phyloP scores from a whole-genome alignment of 1,140 invertebrate genomes.

The Chlorops oryzae region DNA sequence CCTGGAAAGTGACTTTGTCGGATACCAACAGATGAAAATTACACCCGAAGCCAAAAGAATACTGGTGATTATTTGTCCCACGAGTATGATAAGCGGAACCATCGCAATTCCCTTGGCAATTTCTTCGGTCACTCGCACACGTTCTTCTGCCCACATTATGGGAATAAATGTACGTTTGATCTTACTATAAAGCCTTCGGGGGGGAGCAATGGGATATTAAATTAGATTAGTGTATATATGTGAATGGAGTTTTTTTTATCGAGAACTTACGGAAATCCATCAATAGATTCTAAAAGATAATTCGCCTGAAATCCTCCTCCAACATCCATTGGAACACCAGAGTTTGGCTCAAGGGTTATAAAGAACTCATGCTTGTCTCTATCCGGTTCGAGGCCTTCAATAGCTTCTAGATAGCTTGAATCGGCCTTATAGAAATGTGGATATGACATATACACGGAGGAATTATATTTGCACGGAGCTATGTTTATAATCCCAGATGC shows the following conservation, averaged over 20 bases:
- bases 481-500: conserved; percentile 64
- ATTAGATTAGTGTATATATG: too few species aligned
- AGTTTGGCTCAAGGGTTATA: conserved; percentile 66
- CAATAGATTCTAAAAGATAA: conserved; percentile 60
- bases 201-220: neutral
- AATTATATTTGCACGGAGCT: conserved; percentile 59
- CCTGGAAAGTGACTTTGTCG: conserved; percentile 30
- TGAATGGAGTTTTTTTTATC: neutral
- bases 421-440: conserved; percentile 84
- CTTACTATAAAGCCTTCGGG: conserved; percentile 56
- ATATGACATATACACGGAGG: conserved; percentile 73
- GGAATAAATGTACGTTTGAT: conserved; percentile 66
- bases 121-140: conserved; percentile 54
- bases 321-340: conserved; percentile 67
- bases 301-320: conserved; percentile 71
- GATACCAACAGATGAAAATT: conserved; percentile 42
- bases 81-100: conserved; percentile 33
- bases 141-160: conserved; percentile 69
- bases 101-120: conserved; percentile 44
- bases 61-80: conserved; percentile 38
- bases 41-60: conserved; percentile 34
- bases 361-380: conserved; percentile 63
- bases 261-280: conserved; percentile 56
- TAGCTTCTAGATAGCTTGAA: conserved; percentile 55
- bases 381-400: conserved; percentile 66